Evolutionary conservation across 1,140 invertebrate genomes (phyloP), one percentile per base, ranked within the genome.

Genomic region (Xylocopa sonorina): DNA sequence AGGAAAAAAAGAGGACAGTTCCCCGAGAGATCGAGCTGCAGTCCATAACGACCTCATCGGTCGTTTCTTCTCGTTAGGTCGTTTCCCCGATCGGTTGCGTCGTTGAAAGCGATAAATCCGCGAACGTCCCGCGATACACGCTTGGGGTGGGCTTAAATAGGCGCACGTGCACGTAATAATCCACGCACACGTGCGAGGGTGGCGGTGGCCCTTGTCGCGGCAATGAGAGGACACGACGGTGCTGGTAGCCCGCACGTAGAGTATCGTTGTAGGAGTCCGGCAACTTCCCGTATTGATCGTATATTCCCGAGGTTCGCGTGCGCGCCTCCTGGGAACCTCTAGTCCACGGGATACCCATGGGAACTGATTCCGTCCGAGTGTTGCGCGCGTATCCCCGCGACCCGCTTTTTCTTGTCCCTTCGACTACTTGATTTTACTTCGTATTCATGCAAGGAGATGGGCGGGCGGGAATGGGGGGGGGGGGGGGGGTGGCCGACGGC

Each of bases 271-370:
- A 87, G 89, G 86, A 89, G 88, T 88, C 84, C 76, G 86, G 82
- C 85, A 87, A 88, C 82, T 85, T 80, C 29, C 64, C 78, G 87
- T 91, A 91, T 91, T 90, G 90, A 91, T 91, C 90, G 89, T 46
- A 73, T 85, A 10, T 81, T 38, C 84, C 64, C 67, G 24, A 83
- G 86, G 88, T 89, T 91, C 89, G 89, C 89, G 89, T 91, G 90
- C 89, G 89, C 90, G 86, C 85, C n/a, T 91, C 89, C 89, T 91
- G 90, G 90, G 90, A 91, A 91, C 85, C 80, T 82, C 83, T 84
- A 88, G 84, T 87, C 83, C 82, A 82, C 82, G 78, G 80, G 87
- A 88, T 91, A 90, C 89, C 89, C 90, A 90, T 89, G 90, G 89
- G 89, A 90, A 89, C 84, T 81, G 88, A 86, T 85, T 83, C 69